Base-by-base conservation (phyloP, 1,140 invertebrate species). In the Drosophila busckii region DNA sequence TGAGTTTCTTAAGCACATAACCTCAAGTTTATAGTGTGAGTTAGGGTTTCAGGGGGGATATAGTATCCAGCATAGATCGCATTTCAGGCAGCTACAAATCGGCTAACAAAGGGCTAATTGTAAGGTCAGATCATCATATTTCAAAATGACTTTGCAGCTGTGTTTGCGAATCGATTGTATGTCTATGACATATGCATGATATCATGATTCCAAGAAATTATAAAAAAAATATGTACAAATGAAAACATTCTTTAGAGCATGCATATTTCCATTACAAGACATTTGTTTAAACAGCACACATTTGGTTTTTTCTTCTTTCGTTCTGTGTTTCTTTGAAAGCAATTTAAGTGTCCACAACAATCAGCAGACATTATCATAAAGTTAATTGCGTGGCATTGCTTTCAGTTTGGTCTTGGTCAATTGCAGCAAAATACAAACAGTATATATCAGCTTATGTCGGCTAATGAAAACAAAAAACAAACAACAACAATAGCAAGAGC, bases 351-450 rank as follows among this genome's bases (percentile, higher is more conserved):
- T 23, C 20, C 28, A n/a, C n/a, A 37, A 53, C 28, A 50, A 50
- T 50, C 46, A 29, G 23, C 46, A 23, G 29, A 48, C 31, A 48
- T 46, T 23, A 53, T 44, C 49, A 44, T 53, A 31, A 44, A 53
- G 32, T 40, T 31, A 38, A 53, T 53, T 53, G 38, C 49, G 37
- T 53, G 42, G 40, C 49, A 26, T 53, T 32, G 32, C 28, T 32
- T 34, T 23, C 28, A 17, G n/a, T 42, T 10, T 16, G n/a, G 23
- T 28, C 23, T 26, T 50, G 25, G 48, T 42, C 44, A 46, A 46
- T 46, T 35, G 34, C 29, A 46, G 45, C 31, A 19, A 44, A 35
- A 45, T 22, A 31, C 42, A 54, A 37, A 22, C 52, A 41, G n/a
- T n/a, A n/a, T 38, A 38, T 38, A 49, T 38, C 23, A 26, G 9